Conservation (phyloP, 92 coral and sea anemone genomes). For the Pocillopora meandrina region DNA sequence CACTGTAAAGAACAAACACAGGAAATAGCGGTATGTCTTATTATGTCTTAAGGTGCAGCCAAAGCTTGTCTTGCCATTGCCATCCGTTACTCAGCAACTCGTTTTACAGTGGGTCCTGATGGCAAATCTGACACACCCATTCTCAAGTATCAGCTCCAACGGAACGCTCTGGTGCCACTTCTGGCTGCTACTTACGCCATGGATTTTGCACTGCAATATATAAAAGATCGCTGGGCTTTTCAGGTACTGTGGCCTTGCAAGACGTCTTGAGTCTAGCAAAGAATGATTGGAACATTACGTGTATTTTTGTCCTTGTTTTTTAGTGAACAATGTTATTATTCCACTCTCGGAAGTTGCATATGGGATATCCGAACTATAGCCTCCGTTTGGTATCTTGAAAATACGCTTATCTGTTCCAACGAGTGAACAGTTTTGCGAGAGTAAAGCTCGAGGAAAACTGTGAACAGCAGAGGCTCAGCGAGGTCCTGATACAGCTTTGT, state of each 20-base stretch:
- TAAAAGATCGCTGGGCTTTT: conserved; percentile 90
- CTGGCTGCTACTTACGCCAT: conserved; percentile 83
- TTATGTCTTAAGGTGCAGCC: conserved; percentile 60
- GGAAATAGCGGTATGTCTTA: not conserved
- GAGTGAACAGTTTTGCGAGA: no score
- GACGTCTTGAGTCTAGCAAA: not conserved
- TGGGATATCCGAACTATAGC: no score
- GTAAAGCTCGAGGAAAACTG: no score
- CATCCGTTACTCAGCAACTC: conserved; percentile 86
- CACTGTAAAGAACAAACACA: no score
- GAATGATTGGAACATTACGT: no score
- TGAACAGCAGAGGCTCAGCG: no score
- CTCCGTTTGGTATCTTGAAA: no score
- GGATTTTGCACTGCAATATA: conserved; percentile 78
- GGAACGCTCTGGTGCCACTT: conserved; percentile 81
- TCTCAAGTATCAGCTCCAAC: conserved; percentile 82
- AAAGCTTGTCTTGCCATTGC: conserved; percentile 84
- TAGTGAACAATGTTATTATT: no score
- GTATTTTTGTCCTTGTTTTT: no score
- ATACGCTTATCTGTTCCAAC: no score
- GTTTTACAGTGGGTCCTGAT: conserved; percentile 90
- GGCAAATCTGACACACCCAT: conserved; percentile 91
- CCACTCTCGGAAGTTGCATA: no score
- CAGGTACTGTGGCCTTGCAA: conserved; percentile 50
- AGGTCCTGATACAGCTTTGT: not conserved